Evolutionary conservation across 2,888 invertebrate genomes (phyloP), one percentile per base, ranked within the genome.

Genomic region (Pediacus dermestoides): DNA sequence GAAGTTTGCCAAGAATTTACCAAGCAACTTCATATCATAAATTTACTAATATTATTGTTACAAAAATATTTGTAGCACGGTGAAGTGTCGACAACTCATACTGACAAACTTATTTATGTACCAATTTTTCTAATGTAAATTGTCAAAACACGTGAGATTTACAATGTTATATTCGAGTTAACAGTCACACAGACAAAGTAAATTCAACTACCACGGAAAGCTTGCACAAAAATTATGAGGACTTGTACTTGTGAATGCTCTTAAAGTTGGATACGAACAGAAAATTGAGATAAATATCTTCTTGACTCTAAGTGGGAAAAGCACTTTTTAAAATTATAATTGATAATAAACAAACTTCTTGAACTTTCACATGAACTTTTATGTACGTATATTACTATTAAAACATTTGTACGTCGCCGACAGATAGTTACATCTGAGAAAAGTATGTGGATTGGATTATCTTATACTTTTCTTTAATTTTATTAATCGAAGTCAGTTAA

Each of bases 1-100:
- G 34, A 34, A 34, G 23, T 30, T 23, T 30, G 39, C 39, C 39
- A 39, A 35, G 34, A 25, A 39, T 35, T 16, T 21, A 18, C 9
- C 31, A 25, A n/a, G 21, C 16, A 28, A 39, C 34, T 7, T 27
- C 27, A 22, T n/a, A n/a, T n/a, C n/a, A n/a, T 39, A 34, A 39
- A 39, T 39, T 23, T 23, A 23, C 23, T 23, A 23, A 23, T 23
- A 23, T 23, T 23, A 23, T 23, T 23, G n/a, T n/a, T n/a, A n/a
- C n/a, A n/a, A n/a, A n/a, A n/a, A n/a, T n/a, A n/a, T n/a, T n/a
- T n/a, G n/a, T n/a, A n/a, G n/a, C n/a, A n/a, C n/a, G n/a, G n/a
- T n/a, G n/a, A n/a, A n/a, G n/a, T n/a, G n/a, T 18, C 21, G n/a
- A 18, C 21, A 18, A 18, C 6, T 7, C 21, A 18, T 18, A 18